A percentile compares a stretch with the other conserved stretches of the same genome.
phyloP scores from a whole-genome alignment of 2,113 vertebrate species.

The Chionodraco myersi region DNA sequence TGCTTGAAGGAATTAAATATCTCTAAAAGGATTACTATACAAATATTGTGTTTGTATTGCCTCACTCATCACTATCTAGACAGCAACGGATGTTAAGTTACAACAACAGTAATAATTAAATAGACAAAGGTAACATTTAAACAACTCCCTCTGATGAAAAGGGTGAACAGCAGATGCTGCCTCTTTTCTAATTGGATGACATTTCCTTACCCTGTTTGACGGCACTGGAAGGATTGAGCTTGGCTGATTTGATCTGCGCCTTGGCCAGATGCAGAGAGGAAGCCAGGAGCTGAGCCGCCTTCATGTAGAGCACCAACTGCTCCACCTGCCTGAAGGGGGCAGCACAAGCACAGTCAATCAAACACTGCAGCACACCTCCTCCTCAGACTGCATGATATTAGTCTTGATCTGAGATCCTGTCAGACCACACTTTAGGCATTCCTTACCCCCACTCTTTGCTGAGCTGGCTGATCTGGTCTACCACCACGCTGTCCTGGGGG shows the following conservation, averaged over 20 bases:
- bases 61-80: too few species aligned
- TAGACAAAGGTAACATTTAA: neutral
- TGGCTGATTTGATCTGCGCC: conserved; percentile 94
- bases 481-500: conserved; percentile 94
- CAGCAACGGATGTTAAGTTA: too few species aligned
- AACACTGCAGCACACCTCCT: conserved; percentile 12
- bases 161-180: neutral
- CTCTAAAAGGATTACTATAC: too few species aligned
- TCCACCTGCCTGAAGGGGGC: conserved; percentile 90
- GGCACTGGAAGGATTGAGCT: conserved; percentile 93
- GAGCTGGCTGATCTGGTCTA: conserved; percentile 97
- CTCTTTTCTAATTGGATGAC: neutral
- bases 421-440: neutral
- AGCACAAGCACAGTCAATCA: conserved; percentile 41
- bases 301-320: conserved; percentile 97
- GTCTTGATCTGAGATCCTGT: neutral
- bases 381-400: neutral
- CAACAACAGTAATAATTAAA: neutral
- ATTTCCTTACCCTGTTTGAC: conserved; percentile 92
- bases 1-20: too few species aligned
- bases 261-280: conserved; percentile 96
- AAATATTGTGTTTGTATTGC: too few species aligned
- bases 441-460: conserved; percentile 98
- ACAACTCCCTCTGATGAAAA: neutral
- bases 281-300: conserved; percentile 93